Evolutionary conservation across 2,113 vertebrate species (phyloP).

Genomic region (Nyctereutes procyonoides): DNA sequence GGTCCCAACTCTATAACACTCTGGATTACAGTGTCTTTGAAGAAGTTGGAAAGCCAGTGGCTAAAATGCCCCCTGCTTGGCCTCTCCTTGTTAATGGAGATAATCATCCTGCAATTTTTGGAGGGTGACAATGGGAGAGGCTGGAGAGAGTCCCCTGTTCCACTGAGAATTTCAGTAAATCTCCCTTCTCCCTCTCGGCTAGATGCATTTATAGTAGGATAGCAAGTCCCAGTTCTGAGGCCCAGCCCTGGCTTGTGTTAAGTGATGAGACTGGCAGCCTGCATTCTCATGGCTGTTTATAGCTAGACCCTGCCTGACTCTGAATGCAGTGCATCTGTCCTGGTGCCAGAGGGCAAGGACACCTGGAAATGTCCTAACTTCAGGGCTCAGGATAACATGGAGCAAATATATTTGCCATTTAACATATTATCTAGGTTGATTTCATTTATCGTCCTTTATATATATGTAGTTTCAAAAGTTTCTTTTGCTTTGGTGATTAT

Average conservation of each 20-base stretch:
- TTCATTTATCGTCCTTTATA: neutral
- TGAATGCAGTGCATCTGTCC: neutral
- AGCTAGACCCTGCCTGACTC: neutral
- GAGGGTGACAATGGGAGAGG: neutral
- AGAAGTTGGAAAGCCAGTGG: neutral
- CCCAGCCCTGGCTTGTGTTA: too few species aligned
- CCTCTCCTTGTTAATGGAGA: neutral
- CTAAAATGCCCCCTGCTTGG: neutral
- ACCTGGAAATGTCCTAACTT: neutral
- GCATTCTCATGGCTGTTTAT: neutral
- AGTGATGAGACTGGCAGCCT: neutral
- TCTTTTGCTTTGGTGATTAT: neutral
- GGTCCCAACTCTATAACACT: too few species aligned
- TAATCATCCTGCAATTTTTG: neutral
- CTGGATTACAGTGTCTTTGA: neutral
- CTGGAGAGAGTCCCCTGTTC: neutral
- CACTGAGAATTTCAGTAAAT: neutral
- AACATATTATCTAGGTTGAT: neutral
- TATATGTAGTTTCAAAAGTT: neutral
- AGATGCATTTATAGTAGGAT: fast-evolving
- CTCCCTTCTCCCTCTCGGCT: neutral
- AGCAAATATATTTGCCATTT: neutral
- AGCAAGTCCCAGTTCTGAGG: neutral
- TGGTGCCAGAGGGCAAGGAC: neutral
- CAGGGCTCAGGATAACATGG: neutral